phyloP scores from a whole-genome alignment of 2,888 invertebrate genomes.

The Ashinkailepas kermadecensis region DNA sequence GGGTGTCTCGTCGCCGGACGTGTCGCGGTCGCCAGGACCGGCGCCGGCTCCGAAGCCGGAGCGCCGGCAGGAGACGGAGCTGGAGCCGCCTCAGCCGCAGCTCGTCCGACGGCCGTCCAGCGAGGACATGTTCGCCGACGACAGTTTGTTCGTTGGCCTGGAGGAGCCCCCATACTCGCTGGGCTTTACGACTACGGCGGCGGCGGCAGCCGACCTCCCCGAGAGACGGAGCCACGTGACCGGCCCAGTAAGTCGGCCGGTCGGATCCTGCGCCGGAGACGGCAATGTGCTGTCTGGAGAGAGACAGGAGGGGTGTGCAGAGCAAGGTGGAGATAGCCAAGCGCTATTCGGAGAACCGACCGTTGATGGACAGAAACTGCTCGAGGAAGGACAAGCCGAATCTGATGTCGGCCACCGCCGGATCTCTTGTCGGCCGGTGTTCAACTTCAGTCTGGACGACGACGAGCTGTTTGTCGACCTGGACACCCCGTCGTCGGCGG shows the following conservation, averaged over 20 bases:
- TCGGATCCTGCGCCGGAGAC: neutral
- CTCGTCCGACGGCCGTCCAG: neutral
- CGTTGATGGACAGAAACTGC: neutral
- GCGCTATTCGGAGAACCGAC: too few relatives aligned
- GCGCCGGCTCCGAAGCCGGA: neutral
- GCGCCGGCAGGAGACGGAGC: neutral
- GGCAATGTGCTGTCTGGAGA: neutral
- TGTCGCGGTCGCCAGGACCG: neutral
- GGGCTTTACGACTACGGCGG: neutral
- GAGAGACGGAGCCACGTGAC: neutral
- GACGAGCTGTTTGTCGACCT: neutral
- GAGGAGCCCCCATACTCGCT: neutral
- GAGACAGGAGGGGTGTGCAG: neutral
- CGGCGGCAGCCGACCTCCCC: neutral
- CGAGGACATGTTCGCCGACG: conserved; percentile 6
- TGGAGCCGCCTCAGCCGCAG: too few relatives aligned
- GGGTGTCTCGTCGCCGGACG: neutral
- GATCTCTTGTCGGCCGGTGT: neutral
- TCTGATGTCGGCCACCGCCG: neutral
- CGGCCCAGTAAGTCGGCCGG: neutral
- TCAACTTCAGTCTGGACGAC: neutral
- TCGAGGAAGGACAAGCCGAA: neutral
- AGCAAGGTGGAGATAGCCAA: too few relatives aligned
- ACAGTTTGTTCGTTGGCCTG: neutral
- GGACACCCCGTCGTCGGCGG: neutral